Conservation (phyloP, 2,797 vertebrate genomes). For the Anableps anableps region DNA sequence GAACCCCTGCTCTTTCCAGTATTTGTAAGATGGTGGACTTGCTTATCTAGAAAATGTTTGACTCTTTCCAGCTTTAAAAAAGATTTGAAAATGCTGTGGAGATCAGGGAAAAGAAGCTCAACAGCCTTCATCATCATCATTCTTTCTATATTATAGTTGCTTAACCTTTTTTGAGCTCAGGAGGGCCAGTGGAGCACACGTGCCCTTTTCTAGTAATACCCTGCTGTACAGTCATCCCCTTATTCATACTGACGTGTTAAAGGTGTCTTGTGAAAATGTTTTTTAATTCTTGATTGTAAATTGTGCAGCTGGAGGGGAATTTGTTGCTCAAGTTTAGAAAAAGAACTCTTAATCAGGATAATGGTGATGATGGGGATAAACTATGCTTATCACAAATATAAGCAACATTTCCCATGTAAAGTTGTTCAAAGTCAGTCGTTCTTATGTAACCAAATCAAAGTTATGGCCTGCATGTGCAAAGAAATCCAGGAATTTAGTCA, state of each 20-base stretch:
- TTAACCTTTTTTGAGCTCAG: slow-evolving; percentile 24
- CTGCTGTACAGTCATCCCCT: slow-evolving; percentile 9
- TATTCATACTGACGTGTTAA: slow-evolving; percentile 13
- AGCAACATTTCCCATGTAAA: background rate
- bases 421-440: background rate
- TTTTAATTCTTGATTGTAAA: slow-evolving; percentile 1
- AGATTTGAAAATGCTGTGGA: background rate
- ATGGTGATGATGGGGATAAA: background rate
- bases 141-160: slow-evolving; percentile 25
- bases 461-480: slow-evolving; percentile 24
- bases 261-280: background rate
- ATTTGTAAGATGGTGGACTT: slow-evolving; percentile 19
- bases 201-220: slow-evolving; percentile 19
- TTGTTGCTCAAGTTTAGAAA: background rate
- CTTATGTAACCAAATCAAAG: slow-evolving; percentile 12
- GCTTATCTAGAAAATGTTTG: slow-evolving; percentile 22
- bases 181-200: slow-evolving; percentile 3
- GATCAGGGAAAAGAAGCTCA: slow-evolving; percentile 12
- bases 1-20: slow-evolving; percentile 25
- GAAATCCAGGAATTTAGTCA: slow-evolving; percentile 16
- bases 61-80: slow-evolving; percentile 12
- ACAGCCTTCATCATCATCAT: background rate
- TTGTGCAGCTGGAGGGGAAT: background rate
- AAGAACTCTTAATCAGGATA: background rate
- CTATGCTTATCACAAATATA: background rate